Conservation (phyloP, 2,113 vertebrate species). For the Pangasianodon hypophthalmus region DNA sequence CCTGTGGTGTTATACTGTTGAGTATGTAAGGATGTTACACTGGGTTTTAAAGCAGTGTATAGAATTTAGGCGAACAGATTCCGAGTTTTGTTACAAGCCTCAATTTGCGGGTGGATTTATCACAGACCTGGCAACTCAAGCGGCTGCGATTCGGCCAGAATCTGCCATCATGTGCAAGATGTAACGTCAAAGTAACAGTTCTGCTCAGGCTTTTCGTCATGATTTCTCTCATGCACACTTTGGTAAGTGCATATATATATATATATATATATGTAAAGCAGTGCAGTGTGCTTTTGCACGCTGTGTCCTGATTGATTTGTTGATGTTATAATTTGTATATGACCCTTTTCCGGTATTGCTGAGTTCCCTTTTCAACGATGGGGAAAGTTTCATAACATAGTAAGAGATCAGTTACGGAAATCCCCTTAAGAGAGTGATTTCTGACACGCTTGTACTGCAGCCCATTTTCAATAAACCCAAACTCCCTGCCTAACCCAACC, state of each 20-base stretch:
- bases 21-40: neutral
- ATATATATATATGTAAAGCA: neutral
- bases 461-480: neutral
- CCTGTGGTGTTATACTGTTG: neutral
- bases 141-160: neutral
- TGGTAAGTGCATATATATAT: neutral
- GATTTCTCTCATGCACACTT: neutral
- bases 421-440: neutral
- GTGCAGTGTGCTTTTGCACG: neutral
- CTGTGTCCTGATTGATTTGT: neutral
- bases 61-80: neutral
- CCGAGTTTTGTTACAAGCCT: neutral
- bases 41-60: neutral
- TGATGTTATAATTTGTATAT: neutral
- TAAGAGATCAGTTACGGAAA: neutral
- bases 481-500: neutral
- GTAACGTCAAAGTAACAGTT: neutral
- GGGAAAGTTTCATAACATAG: neutral
- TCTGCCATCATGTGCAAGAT: neutral
- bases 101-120: too few relatives aligned
- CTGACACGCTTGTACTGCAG: neutral
- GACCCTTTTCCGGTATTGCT: neutral
- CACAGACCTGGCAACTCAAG: neutral
- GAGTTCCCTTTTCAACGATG: neutral
- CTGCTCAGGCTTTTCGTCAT: neutral